Conservation (phyloP, 2,113 vertebrate genomes). For the Megaptera novaeangliae region DNA sequence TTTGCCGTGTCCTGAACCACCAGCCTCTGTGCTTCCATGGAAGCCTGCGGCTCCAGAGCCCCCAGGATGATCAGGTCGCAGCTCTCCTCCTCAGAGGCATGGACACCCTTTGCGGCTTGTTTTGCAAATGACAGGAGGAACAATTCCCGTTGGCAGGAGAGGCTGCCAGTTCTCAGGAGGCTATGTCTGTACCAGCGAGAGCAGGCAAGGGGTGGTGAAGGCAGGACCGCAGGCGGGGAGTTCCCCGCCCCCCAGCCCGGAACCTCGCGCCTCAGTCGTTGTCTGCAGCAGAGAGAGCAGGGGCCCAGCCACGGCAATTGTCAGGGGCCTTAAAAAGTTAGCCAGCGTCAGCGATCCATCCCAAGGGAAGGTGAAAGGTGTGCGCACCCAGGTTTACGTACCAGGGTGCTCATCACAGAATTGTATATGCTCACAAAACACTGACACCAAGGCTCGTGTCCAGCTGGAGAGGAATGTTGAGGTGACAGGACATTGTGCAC, state of each 20-base stretch:
- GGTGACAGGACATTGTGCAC: accelerated
- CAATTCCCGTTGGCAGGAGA: no score
- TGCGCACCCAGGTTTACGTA: accelerated
- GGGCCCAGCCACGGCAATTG: accelerated
- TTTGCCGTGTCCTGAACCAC: not conserved
- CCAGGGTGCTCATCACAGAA: not conserved
- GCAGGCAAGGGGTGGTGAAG: accelerated
- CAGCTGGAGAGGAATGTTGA: accelerated
- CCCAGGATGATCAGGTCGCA: not conserved
- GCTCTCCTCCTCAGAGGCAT: accelerated
- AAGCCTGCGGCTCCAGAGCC: not conserved
- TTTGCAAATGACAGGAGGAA: no score
- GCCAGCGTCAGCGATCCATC: accelerated
- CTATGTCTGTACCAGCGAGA: not conserved
- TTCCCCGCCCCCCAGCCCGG: not conserved
- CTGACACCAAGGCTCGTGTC: accelerated
- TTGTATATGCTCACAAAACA: not conserved
- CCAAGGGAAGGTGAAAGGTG: accelerated
- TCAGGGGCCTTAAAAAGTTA: not conserved
- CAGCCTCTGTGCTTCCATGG: not conserved
- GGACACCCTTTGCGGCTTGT: no score
- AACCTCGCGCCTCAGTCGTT: not conserved
- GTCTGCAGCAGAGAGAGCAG: not conserved
- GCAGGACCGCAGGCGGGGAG: not conserved
- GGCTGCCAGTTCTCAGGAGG: not conserved